phyloP scores from a whole-genome alignment of 2,113 vertebrate species.

The Isurus oxyrinchus region DNA sequence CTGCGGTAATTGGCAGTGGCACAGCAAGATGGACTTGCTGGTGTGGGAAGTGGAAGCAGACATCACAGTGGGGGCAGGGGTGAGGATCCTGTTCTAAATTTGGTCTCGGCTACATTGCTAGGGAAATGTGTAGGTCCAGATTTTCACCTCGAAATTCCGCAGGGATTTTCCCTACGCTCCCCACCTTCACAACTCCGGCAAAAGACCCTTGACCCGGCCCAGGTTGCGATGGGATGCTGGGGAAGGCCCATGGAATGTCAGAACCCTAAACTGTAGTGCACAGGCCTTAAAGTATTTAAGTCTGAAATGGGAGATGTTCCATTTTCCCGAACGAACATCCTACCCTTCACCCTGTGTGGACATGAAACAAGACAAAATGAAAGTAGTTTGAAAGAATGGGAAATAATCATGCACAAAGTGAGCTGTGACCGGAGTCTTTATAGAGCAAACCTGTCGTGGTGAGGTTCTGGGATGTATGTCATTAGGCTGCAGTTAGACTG shows the following conservation, averaged over 20 bases:
- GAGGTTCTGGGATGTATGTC: background rate
- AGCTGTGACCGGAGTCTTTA: background rate
- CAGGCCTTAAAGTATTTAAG: background rate
- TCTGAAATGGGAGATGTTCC: background rate
- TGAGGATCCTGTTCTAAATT: background rate
- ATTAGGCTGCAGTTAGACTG: background rate
- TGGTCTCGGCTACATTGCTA: background rate
- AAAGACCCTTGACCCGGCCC: background rate
- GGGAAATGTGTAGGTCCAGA: background rate
- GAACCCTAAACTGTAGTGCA: background rate
- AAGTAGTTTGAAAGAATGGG: background rate
- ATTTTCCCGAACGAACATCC: background rate
- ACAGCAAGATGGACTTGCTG: background rate
- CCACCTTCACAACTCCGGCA: no score
- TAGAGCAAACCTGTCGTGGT: background rate
- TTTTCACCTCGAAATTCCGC: background rate
- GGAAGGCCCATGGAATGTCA: background rate
- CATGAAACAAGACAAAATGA: background rate
- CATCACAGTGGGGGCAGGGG: background rate
- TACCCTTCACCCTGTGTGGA: background rate
- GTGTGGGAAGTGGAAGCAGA: background rate
- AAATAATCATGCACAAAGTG: background rate
- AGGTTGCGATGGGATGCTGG: background rate
- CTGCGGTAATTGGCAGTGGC: background rate
- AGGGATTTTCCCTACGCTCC: no score